phyloP scores from a whole-genome alignment of 2,888 invertebrate genomes.

The Megamerina dolium region DNA sequence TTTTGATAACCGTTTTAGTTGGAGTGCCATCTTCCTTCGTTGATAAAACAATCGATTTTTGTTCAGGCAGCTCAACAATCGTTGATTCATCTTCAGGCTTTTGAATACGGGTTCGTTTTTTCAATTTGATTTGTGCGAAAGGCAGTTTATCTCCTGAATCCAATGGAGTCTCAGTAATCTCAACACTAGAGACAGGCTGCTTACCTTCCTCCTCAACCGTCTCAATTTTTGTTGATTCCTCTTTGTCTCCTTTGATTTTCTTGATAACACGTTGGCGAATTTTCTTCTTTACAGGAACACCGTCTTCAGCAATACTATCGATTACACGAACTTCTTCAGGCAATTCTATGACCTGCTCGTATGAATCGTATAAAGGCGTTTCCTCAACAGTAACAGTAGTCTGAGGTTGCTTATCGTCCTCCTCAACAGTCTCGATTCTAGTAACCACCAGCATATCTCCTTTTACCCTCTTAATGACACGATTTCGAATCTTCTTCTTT shows the following conservation, averaged over 20 bases:
- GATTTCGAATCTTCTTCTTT: conserved; percentile 16
- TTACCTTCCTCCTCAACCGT: conserved; percentile 27
- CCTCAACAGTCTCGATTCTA: conserved; percentile 19
- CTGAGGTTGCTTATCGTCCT: conserved; percentile 19
- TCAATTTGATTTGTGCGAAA: conserved; percentile 26
- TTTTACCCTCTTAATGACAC: conserved; percentile 17
- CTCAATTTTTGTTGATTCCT: conserved; percentile 27
- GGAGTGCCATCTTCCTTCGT: conserved; percentile 47
- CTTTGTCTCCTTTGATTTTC: conserved; percentile 25
- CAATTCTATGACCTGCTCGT: conserved; percentile 11
- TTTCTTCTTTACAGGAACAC: conserved; percentile 25
- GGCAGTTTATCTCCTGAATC: conserved; percentile 12
- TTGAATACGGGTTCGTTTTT: conserved; percentile 31
- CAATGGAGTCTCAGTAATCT: conserved; percentile 22
- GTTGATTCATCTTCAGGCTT: conserved; percentile 35
- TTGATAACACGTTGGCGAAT: conserved; percentile 26
- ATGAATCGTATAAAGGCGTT: conserved; percentile 13
- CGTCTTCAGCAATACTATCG: conserved; percentile 34
- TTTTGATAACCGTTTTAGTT: conserved; percentile 46
- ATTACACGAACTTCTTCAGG: conserved; percentile 30
- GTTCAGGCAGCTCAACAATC: conserved; percentile 43
- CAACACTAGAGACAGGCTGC: conserved; percentile 22
- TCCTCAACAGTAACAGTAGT: conserved; percentile 19
- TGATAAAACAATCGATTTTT: conserved; percentile 40
- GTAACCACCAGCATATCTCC: conserved; percentile 18